phyloP scores from a whole-genome alignment of 1,140 invertebrate genomes.

The Sinonovacula constricta region DNA sequence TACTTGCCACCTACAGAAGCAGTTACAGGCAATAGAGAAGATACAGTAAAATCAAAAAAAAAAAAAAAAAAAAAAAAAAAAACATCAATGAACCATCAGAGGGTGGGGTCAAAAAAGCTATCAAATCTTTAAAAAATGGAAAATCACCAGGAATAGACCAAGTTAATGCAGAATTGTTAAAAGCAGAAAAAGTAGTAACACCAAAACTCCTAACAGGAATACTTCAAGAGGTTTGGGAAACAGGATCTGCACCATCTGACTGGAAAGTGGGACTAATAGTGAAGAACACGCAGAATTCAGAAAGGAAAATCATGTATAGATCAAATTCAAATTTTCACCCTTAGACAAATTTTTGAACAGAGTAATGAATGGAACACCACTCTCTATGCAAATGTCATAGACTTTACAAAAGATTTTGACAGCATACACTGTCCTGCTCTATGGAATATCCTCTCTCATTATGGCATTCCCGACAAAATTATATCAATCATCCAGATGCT shows the following conservation, averaged over 20 bases:
- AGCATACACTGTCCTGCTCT: slow-evolving; percentile 11
- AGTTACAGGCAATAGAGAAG: too few relatives aligned
- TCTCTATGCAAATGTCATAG: slow-evolving; percentile 33
- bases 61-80: neutral
- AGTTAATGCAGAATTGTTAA: slow-evolving; percentile 8
- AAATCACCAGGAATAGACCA: slow-evolving; percentile 14
- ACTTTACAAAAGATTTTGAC: slow-evolving; percentile 56
- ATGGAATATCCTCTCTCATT: slow-evolving; percentile 26
- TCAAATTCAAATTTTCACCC: slow-evolving; percentile 43
- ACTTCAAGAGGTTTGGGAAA: neutral
- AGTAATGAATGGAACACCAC: slow-evolving; percentile 21
- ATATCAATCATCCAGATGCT: slow-evolving; percentile 5
- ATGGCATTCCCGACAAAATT: slow-evolving; percentile 17
- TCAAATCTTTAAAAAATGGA: slow-evolving; percentile 16
- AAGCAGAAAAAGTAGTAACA: neutral
- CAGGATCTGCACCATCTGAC: neutral
- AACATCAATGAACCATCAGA: neutral
- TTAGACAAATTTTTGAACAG: slow-evolving; percentile 42
- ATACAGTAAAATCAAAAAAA: neutral
- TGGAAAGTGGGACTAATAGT: slow-evolving; percentile 32
- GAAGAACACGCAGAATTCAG: slow-evolving; percentile 47
- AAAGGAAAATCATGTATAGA: slow-evolving; percentile 42
- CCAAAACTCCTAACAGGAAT: neutral
- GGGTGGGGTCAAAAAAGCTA: slow-evolving; percentile 12
- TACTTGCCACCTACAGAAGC: neutral